phyloP scores from a whole-genome alignment of 2,888 invertebrate species.

The Pogonocherus hispidulus region DNA sequence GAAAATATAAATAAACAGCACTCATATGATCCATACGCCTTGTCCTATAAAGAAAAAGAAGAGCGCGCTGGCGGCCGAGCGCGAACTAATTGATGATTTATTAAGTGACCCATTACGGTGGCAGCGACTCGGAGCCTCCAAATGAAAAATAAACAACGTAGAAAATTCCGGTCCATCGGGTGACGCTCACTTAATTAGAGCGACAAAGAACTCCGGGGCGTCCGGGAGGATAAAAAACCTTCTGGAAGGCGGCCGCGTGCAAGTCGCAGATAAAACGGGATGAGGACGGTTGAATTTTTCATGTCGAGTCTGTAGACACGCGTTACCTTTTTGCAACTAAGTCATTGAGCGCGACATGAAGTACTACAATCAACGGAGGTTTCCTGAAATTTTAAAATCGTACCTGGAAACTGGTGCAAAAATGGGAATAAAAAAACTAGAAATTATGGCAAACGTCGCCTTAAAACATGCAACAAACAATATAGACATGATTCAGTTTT shows the following conservation, averaged over 20 bases:
- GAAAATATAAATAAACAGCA: too few relatives aligned
- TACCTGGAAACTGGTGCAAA: too few relatives aligned
- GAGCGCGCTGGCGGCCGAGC: background rate
- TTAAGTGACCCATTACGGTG: conserved; percentile 24
- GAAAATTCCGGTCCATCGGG: conserved; percentile 19
- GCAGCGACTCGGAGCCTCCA: background rate
- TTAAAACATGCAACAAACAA: too few relatives aligned
- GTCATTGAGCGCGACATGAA: too few relatives aligned
- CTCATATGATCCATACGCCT: too few relatives aligned
- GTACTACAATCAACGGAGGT: too few relatives aligned
- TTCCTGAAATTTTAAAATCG: too few relatives aligned
- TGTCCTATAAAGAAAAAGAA: background rate
- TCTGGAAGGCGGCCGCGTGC: background rate
- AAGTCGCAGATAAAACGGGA: background rate
- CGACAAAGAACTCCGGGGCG: conserved; percentile 1
- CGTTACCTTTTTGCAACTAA: too few relatives aligned
- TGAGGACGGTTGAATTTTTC: background rate
- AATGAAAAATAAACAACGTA: conserved; percentile 29
- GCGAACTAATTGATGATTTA: conserved; percentile 23
- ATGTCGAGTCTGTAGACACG: background rate
- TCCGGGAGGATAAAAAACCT: conserved; percentile 10
- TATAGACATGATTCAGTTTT: too few relatives aligned
- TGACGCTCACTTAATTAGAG: conserved; percentile 21
- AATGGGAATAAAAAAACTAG: too few relatives aligned
- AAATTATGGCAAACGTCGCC: too few relatives aligned